Evolutionary conservation across 2,113 vertebrate species (phyloP).

Genomic region (Otus sunia): DNA sequence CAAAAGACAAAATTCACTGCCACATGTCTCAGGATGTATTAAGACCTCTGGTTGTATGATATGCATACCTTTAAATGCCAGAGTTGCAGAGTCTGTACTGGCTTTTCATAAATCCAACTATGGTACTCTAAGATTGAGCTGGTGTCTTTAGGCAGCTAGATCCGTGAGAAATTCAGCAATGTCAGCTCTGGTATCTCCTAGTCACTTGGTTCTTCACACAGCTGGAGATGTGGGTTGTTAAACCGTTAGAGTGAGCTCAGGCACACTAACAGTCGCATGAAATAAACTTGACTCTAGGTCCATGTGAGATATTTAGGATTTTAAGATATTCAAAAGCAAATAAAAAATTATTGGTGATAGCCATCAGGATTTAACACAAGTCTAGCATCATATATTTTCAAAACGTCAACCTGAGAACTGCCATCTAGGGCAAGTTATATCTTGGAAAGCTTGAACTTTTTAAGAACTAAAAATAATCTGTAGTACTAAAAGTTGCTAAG

Average conservation of each 20-base stretch:
- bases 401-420: not conserved
- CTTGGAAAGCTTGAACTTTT: not conserved
- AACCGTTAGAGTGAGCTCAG: not conserved
- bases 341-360: not conserved
- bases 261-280: not conserved
- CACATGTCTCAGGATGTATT: not conserved
- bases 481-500: not conserved
- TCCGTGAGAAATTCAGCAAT: not conserved
- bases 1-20: not conserved
- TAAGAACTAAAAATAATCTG: not conserved
- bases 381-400: not conserved
- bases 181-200: not conserved
- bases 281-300: not conserved
- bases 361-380: not conserved
- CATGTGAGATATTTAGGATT: not conserved
- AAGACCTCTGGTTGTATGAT: not conserved
- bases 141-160: not conserved
- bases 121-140: fast-evolving
- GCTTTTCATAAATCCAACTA: not conserved
- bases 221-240: not conserved
- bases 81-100: not conserved
- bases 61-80: not conserved
- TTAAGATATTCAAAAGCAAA: not conserved
- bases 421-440: not conserved
- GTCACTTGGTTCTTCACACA: not conserved